Conservation (phyloP, 1,140 invertebrate genomes). For the Drosophila sp. region DNA sequence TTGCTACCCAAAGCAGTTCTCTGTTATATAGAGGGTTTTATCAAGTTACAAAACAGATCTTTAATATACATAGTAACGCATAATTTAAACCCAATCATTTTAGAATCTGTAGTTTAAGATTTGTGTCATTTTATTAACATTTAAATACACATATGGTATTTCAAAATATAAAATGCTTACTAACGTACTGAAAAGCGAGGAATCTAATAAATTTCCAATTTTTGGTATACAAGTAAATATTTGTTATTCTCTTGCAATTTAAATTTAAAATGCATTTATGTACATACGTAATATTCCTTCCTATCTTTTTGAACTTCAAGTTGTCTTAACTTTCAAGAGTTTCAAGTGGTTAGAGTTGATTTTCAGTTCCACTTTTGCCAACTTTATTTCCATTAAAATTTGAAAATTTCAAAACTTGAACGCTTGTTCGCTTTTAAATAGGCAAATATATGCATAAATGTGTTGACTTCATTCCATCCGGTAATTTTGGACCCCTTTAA, state of each 20-base stretch:
- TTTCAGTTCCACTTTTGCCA: constrained; percentile 25
- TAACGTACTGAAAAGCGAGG: no score
- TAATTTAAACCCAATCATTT: no score
- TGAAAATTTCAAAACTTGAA: constrained; percentile 25
- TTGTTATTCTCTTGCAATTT: background rate
- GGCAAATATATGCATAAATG: constrained; percentile 76
- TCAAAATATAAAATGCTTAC: no score
- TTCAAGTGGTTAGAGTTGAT: constrained; percentile 47
- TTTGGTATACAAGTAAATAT: background rate
- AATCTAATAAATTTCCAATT: no score
- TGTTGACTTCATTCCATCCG: constrained; percentile 44
- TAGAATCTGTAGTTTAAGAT: no score
- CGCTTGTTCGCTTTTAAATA: constrained; percentile 56
- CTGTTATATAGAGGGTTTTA: no score
- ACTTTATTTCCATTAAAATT: constrained; percentile 56
- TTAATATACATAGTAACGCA: no score
- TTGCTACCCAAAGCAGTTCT: no score
- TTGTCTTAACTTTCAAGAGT: constrained; percentile 40
- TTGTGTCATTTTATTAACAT: no score
- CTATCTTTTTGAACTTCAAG: background rate
- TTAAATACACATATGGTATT: no score
- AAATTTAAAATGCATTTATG: background rate
- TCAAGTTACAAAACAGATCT: no score
- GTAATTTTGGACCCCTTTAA: constrained; percentile 11
- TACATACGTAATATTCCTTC: constrained; percentile 5